These are phyloP conservation scores for Drosophila nasuta DNA, from an alignment of 1,140 invertebrate species.

Conservation along the genomic window DNA sequence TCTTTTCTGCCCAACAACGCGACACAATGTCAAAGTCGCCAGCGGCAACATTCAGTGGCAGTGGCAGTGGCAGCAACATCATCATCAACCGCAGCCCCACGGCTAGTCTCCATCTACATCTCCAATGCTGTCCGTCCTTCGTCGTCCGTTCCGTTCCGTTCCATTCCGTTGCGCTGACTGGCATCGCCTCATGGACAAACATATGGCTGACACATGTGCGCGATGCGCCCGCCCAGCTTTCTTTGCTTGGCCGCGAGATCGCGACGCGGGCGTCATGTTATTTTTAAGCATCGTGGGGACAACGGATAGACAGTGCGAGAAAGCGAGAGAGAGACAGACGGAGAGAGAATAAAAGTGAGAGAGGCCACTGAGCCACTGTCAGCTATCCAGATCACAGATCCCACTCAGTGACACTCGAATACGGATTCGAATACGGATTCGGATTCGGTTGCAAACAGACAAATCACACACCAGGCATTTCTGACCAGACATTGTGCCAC, in stretches of 20 bases:
- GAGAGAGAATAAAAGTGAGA: no score
- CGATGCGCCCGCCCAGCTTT: constrained; percentile 39
- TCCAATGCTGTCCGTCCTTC: neutral
- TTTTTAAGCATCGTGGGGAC: constrained; percentile 50
- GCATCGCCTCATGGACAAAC: constrained; percentile 73
- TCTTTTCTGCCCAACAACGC: neutral
- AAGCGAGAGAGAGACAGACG: neutral
- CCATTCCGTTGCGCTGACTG: constrained; percentile 56
- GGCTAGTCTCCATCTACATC: constrained; percentile 8
- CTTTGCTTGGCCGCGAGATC: constrained; percentile 4
- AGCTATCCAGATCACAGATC: constrained; percentile 15
- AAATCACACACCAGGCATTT: constrained; percentile 9
- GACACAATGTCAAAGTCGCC: constrained; percentile 52
- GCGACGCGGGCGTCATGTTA: constrained; percentile 44
- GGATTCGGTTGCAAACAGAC: constrained; percentile 1
- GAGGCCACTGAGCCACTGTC: constrained; percentile 1
- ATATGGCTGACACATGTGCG: constrained; percentile 74
- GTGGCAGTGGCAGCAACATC: constrained; percentile 3
- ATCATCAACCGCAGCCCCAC: constrained; percentile 32
- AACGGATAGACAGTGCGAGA: constrained; percentile 21
- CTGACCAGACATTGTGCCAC: constrained; percentile 16
- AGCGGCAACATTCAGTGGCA: constrained; percentile 20
- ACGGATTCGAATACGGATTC: neutral
- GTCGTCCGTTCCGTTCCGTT: constrained; percentile 62
- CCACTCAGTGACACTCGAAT: constrained; percentile 2